Evolutionary conservation across 1,140 invertebrate genomes (phyloP).

Genomic region (Drosophila repletoides): DNA sequence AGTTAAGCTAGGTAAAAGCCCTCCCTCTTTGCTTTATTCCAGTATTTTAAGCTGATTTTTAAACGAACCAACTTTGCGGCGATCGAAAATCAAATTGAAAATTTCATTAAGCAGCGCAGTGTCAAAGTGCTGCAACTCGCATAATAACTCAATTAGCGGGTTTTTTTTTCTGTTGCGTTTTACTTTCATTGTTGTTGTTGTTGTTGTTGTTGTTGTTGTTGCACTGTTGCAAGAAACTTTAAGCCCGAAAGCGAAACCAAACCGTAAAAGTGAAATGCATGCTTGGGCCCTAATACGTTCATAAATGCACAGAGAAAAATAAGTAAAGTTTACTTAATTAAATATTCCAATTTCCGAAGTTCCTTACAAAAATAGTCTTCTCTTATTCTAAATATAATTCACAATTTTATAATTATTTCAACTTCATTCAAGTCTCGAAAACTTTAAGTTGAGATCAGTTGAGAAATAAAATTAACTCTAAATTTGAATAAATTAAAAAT

Average conservation of each 20-base stretch:
- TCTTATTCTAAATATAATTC: too few relatives aligned
- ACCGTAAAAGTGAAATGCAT: constrained; percentile 56
- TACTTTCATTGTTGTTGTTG: constrained; percentile 1
- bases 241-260: constrained; percentile 46
- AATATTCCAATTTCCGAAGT: too few relatives aligned
- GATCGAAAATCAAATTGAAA: constrained; percentile 20
- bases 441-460: too few relatives aligned
- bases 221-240: constrained; percentile 38
- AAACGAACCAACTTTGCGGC: constrained; percentile 10
- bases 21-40: background rate
- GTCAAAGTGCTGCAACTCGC: constrained; percentile 45
- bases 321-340: too few relatives aligned
- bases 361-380: too few relatives aligned
- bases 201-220: constrained; percentile 14
- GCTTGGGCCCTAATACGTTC: too few relatives aligned
- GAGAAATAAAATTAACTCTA: too few relatives aligned
- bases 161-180: constrained; percentile 33
- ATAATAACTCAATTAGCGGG: constrained; percentile 65
- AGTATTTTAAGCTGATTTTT: constrained; percentile 28
- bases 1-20: background rate
- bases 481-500: too few relatives aligned
- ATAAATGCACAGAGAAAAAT: too few relatives aligned
- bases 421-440: too few relatives aligned
- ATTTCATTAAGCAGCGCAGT: constrained; percentile 32
- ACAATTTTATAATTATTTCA: too few relatives aligned